phyloP scores from a whole-genome alignment of 2,797 vertebrate species.

The Tokudaia tokunoshimensis region DNA sequence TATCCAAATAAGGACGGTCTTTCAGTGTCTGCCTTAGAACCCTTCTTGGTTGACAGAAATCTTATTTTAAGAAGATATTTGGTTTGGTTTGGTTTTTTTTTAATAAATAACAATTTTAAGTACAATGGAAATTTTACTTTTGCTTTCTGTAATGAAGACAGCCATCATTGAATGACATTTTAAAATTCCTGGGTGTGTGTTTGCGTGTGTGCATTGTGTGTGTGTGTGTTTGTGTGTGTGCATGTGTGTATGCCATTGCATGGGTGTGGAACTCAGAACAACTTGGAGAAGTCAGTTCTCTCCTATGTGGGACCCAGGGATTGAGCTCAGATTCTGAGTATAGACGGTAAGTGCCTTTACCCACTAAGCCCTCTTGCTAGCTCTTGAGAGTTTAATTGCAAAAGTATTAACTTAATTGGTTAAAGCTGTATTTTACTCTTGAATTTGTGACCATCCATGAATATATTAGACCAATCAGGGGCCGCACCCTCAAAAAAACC shows the following conservation, averaged over 20 bases:
- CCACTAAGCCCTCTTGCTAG: neutral
- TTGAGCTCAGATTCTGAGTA: neutral
- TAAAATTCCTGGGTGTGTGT: neutral
- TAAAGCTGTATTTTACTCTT: slow-evolving; percentile 48
- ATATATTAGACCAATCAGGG: neutral
- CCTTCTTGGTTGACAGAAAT: slow-evolving; percentile 63
- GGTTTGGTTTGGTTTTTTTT: neutral
- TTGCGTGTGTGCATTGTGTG: neutral
- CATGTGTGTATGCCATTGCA: neutral
- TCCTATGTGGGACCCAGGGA: neutral
- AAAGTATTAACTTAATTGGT: slow-evolving; percentile 58
- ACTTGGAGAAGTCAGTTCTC: neutral
- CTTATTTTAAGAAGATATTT: slow-evolving; percentile 44
- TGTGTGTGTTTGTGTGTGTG: neutral
- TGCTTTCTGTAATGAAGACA: slow-evolving; percentile 59
- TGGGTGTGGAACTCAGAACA: neutral
- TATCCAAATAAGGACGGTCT: neutral
- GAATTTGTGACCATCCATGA: neutral
- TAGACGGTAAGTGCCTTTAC: neutral
- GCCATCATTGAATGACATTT: neutral
- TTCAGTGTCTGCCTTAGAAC: neutral
- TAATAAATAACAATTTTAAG: slow-evolving; percentile 17
- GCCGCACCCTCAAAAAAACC: neutral
- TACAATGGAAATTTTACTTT: slow-evolving; percentile 49
- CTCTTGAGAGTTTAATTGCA: slow-evolving; percentile 48